phyloP scores from a whole-genome alignment of 1,140 invertebrate species.

The Trichonephila clavata region DNA sequence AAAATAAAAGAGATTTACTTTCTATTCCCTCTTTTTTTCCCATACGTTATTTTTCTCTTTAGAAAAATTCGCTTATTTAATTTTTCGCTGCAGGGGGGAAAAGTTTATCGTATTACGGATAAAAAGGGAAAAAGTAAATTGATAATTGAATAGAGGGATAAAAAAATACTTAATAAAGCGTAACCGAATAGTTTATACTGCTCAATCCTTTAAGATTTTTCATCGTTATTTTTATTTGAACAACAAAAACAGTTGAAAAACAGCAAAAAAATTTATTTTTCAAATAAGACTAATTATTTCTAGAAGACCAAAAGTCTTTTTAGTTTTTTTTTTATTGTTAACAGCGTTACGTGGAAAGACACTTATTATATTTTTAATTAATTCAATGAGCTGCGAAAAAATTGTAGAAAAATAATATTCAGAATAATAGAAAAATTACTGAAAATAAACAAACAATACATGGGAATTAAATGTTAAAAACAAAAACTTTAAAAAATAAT shows the following conservation, averaged over 20 bases:
- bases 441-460: too few relatives aligned
- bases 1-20: conserved; percentile 21
- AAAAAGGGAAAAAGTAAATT: neutral
- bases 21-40: neutral
- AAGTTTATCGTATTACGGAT: conserved; percentile 12
- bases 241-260: neutral
- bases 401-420: too few relatives aligned
- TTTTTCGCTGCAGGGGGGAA: neutral
- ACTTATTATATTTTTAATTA: too few relatives aligned
- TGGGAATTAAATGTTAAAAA: too few relatives aligned
- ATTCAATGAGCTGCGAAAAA: too few relatives aligned
- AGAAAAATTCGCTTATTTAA: neutral
- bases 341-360: neutral
- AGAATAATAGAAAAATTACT: too few relatives aligned
- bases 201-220: neutral
- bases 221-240: neutral
- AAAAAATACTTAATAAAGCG: neutral
- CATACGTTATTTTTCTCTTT: neutral
- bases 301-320: neutral
- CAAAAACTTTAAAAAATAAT: too few relatives aligned
- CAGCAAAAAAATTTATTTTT: neutral
- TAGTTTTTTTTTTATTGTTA: neutral
- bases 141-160: neutral
- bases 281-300: neutral
- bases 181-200: neutral